Conservation (phyloP, 2,797 vertebrate genomes). For the Schizothorax lantsangensis region DNA sequence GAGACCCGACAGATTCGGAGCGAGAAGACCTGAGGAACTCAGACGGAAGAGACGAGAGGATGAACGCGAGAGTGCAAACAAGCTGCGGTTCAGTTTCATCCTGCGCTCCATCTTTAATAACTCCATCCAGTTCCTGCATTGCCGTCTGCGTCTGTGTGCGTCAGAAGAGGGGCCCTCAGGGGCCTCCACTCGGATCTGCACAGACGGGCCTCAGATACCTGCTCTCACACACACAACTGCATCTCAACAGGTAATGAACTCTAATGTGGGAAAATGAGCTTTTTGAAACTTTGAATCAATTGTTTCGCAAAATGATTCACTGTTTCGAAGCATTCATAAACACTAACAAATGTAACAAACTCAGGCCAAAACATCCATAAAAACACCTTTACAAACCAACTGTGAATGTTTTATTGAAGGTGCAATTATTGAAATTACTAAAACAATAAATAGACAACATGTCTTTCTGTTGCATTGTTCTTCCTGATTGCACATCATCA, state of each 20-base stretch:
- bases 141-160: slow-evolving; percentile 80
- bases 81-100: slow-evolving; percentile 82
- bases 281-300: background rate
- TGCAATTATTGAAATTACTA: background rate
- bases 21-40: background rate
- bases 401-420: too few species aligned
- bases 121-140: slow-evolving; percentile 89
- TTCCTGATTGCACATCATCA: too few species aligned
- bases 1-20: background rate
- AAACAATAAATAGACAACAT: too few species aligned
- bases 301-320: background rate
- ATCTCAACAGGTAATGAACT: slow-evolving; percentile 67
- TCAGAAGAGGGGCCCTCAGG: slow-evolving; percentile 29
- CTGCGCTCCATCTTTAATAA: slow-evolving; percentile 81
- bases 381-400: too few species aligned
- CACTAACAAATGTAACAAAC: too few species aligned
- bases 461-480: too few species aligned
- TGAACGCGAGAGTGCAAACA: background rate
- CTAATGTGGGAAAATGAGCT: background rate
- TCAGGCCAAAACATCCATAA: too few species aligned
- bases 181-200: slow-evolving; percentile 57
- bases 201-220: slow-evolving; percentile 59
- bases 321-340: background rate
- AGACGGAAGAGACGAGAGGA: background rate
- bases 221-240: slow-evolving; percentile 58